Percentiles rank a stretch among this genome's conserved stretches.
These are phyloP conservation scores for Sebastes matsubarae DNA, from an alignment of 2,797 vertebrate species.

Conservation along the genomic window DNA sequence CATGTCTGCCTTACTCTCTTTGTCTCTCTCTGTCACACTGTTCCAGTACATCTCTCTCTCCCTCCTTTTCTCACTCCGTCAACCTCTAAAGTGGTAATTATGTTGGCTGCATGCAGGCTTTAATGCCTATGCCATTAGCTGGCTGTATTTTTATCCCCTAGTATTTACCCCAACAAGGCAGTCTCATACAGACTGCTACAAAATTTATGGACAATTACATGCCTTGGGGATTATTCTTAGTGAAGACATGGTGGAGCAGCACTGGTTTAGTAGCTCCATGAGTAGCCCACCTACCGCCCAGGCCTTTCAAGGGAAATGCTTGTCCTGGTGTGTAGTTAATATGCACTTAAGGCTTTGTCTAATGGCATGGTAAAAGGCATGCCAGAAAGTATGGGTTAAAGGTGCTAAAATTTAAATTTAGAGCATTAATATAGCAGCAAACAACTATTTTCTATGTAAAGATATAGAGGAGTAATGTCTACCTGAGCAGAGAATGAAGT, in stretches of 20 bases:
- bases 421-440: neutral
- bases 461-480: neutral
- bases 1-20: conserved; percentile 37
- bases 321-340: neutral
- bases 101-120: conserved; percentile 61
- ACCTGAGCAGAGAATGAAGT: neutral
- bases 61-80: conserved; percentile 57
- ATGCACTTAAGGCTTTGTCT: neutral
- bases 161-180: conserved; percentile 61
- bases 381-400: neutral
- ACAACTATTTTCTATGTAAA: neutral
- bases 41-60: conserved; percentile 7
- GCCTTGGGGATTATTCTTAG: conserved; percentile 53
- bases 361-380: neutral
- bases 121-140: conserved; percentile 74
- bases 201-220: conserved; percentile 60
- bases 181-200: conserved; percentile 43
- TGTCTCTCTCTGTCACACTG: conserved; percentile 18
- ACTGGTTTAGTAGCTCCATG: conserved; percentile 20
- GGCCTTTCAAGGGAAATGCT: conserved; percentile 1
- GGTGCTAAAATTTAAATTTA: neutral
- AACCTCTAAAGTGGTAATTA: conserved; percentile 69
- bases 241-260: conserved; percentile 39
- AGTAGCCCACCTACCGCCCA: conserved; percentile 15
- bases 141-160: conserved; percentile 72